Base-by-base conservation (phyloP, 2,797 vertebrate genomes). In the Pygocentrus nattereri region DNA sequence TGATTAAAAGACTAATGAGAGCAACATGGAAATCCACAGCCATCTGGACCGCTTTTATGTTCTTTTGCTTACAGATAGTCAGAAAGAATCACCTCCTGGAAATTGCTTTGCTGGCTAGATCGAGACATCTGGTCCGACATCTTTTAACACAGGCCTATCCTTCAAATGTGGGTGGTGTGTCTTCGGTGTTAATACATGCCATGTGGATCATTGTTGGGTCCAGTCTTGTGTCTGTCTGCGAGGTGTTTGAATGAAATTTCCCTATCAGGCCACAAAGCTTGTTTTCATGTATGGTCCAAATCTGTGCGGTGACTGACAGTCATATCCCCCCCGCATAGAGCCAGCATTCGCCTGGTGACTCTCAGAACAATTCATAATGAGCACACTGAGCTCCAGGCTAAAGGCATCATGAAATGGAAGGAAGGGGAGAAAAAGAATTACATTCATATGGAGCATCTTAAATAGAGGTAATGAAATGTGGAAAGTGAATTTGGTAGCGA, bases 1-100 rank as follows among this genome's bases (percentile, higher is more conserved):
- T 84, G 74, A 84, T 88, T 87, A 76, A 87, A 88, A 74, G 78
- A 65, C 83, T 82, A 87, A 84, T 86, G 83, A 87, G 76, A 79
- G 58, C 84, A 82, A 50, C 38, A 81, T 75, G 80, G 62, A 85
- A 85, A 82, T 87, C 80, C 72, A 76, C 30, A 61, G 75, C 84
- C 85, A 83, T 87, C 81, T 88, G 86, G 83, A 71, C 54, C 10
- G 5, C 76, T 77, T 81, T 76, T 61, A 67, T 75, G 52, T 76
- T 78, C 21, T 80, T 82, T 58, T 84, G 75, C 50, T 59, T 76
- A 75, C 18, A 75, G 65, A 74, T 25, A 69, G 47, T 58, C 49
- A 71, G 47, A 82, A 78, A 78, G 74, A 68, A 50, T 74, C 81
- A 59, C 61, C 76, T 83, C 38, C 70, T 83, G 70, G 70, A 83